These are phyloP conservation scores for Melanaphis sacchari DNA, from an alignment of 1,140 invertebrate species.

Conservation along the genomic window DNA sequence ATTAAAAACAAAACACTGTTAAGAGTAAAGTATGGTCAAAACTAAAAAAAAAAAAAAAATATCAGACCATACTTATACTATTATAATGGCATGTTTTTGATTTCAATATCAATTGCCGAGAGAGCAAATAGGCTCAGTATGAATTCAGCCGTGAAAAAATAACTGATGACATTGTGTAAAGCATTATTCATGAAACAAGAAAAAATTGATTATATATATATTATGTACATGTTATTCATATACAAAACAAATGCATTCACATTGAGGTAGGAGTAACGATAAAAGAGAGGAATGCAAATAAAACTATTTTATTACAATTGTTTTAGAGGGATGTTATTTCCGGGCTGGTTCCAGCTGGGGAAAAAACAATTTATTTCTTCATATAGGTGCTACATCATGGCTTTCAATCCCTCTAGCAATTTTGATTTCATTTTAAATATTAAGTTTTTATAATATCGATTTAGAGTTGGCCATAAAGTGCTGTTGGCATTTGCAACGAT, in stretches of 20 bases:
- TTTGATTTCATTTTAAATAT: conserved; percentile 57
- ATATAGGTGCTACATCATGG: conserved; percentile 48
- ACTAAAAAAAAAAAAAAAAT: not conserved
- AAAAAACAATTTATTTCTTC: conserved; percentile 52
- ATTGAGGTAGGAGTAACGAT: not conserved
- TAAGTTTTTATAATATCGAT: conserved; percentile 46
- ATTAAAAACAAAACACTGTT: not conserved
- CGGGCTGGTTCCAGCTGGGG: conserved; percentile 28
- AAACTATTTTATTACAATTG: conserved; percentile 56
- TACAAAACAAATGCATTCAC: conserved; percentile 19
- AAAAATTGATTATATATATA: conserved; percentile 49
- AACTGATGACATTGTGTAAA: conserved; percentile 54
- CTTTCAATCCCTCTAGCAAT: conserved; percentile 49
- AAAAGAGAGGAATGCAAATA: conserved; percentile 52
- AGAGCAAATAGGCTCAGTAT: conserved; percentile 20
- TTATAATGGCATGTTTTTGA: not conserved
- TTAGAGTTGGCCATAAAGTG: conserved; percentile 2
- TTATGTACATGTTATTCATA: not conserved
- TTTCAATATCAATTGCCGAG: conserved; percentile 24
- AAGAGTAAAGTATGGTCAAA: not conserved
- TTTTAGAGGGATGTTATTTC: conserved; percentile 48
- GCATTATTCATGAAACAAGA: conserved; percentile 18
- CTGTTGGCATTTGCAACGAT: conserved; percentile 19
- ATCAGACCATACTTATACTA: not conserved
- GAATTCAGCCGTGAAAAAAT: conserved; percentile 35